A percentile compares a stretch with the other conserved stretches of the same genome.
Evolutionary conservation across 1,140 invertebrate genomes (phyloP).

Genomic region (Manduca sexta): DNA sequence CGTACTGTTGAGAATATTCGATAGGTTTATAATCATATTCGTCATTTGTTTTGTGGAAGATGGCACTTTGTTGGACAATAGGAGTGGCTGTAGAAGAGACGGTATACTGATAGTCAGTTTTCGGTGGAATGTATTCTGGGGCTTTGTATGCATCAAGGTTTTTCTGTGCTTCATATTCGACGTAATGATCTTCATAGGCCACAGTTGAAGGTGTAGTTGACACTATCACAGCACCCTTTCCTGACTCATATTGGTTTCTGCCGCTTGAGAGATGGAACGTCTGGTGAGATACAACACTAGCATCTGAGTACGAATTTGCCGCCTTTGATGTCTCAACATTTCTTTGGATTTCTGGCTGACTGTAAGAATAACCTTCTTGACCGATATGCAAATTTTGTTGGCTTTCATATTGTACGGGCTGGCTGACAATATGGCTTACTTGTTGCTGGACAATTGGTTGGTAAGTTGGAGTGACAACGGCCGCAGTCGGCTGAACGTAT

Average conservation of each 20-base stretch:
- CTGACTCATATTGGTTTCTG: conserved; percentile 25
- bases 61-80: conserved; percentile 30
- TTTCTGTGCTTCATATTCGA: conserved; percentile 38
- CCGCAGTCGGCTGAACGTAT: conserved; percentile 44
- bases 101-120: conserved; percentile 36
- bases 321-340: conserved; percentile 31
- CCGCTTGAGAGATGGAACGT: conserved; percentile 40
- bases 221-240: conserved; percentile 46
- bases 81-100: conserved; percentile 39
- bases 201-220: conserved; percentile 57
- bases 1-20: conserved; percentile 38
- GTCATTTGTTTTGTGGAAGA: conserved; percentile 19
- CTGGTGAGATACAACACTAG: conserved; percentile 58
- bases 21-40: conserved; percentile 32
- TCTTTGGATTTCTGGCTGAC: conserved; percentile 51
- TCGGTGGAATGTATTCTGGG: conserved; percentile 55
- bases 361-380: conserved; percentile 45
- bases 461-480: conserved; percentile 48
- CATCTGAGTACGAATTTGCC: conserved; percentile 49
- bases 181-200: conserved; percentile 56
- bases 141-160: conserved; percentile 37
- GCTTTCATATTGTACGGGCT: conserved; percentile 32
- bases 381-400: conserved; percentile 24
- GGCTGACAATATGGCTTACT: conserved; percentile 28
- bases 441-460: conserved; percentile 34